These are phyloP conservation scores for Subanguina moxae DNA, from an alignment of 1,140 invertebrate genomes.

Conservation along the genomic window DNA sequence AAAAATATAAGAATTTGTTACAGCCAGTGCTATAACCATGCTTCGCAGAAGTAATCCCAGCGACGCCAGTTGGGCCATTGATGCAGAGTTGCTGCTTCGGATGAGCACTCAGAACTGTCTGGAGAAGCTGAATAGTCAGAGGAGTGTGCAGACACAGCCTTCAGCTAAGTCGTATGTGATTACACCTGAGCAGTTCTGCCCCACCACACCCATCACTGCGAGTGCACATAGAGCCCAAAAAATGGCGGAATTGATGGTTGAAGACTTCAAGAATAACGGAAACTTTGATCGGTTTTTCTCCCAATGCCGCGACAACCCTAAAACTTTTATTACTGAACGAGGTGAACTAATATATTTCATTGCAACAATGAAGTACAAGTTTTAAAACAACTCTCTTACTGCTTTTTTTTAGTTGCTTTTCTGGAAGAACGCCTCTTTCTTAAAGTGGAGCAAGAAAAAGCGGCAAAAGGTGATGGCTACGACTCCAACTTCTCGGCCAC, in stretches of 20 bases:
- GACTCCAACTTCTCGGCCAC: background rate
- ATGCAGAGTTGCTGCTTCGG: conserved; percentile 41
- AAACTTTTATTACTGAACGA: conserved; percentile 33
- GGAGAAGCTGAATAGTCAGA: conserved; percentile 39
- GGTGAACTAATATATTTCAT: conserved; percentile 11
- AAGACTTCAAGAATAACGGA: conserved; percentile 26
- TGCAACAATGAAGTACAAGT: no score
- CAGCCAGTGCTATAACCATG: conserved; percentile 33
- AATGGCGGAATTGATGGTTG: conserved; percentile 27
- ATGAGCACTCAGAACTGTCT: conserved; percentile 44
- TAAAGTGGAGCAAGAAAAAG: conserved; percentile 5
- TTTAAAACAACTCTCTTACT: no score
- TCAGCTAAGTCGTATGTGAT: conserved; percentile 44
- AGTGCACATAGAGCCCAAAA: conserved; percentile 30
- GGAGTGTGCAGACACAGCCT: conserved; percentile 16
- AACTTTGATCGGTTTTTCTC: conserved; percentile 26
- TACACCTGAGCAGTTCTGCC: conserved; percentile 42
- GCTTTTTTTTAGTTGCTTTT: conserved; percentile 12
- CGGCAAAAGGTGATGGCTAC: background rate
- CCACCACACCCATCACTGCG: conserved; percentile 34
- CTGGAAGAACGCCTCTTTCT: background rate
- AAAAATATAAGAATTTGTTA: conserved; percentile 10
- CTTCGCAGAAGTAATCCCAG: conserved; percentile 14
- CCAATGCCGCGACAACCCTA: conserved; percentile 42
- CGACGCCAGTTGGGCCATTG: conserved; percentile 38